These are phyloP conservation scores for Drosophila orena DNA, from an alignment of 1,140 invertebrate species.

Conservation along the genomic window DNA sequence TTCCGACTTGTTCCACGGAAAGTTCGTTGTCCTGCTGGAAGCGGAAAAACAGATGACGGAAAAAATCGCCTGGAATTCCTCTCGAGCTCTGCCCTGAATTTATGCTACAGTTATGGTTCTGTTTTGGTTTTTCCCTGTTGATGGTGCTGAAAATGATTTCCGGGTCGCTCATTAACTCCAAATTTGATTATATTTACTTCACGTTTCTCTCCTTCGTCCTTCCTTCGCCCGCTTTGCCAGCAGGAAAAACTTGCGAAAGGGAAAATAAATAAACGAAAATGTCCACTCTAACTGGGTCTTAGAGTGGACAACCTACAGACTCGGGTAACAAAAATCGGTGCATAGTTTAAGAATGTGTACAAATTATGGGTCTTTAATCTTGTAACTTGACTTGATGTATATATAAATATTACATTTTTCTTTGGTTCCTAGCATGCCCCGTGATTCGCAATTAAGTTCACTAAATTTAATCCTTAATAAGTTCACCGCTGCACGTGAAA, in stretches of 20 bases:
- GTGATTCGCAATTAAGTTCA: constrained; percentile 53
- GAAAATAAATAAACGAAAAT: not conserved
- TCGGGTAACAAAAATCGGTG: too few species aligned
- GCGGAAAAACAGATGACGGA: constrained; percentile 6
- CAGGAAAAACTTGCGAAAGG: not conserved
- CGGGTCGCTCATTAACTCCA: constrained; percentile 69
- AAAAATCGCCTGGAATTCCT: constrained; percentile 21
- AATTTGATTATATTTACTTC: constrained; percentile 73
- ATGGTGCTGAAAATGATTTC: constrained; percentile 63
- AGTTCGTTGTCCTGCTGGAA: constrained; percentile 37
- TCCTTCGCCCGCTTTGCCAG: not conserved
- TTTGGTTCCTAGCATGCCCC: too few species aligned
- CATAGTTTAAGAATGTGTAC: too few species aligned
- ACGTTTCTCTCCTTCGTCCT: not conserved
- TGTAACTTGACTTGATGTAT: too few species aligned
- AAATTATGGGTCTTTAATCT: too few species aligned
- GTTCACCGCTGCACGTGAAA: constrained; percentile 24
- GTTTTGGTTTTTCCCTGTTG: constrained; percentile 37
- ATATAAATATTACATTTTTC: too few species aligned
- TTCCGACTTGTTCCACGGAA: constrained; percentile 14
- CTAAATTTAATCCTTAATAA: not conserved
- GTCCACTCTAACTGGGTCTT: not conserved
- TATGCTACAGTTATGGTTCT: constrained; percentile 32
- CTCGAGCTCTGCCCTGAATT: constrained; percentile 4
- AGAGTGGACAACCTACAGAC: too few species aligned